Conservation (phyloP, 2,797 vertebrate species). For the Tachyglossus aculeatus region DNA sequence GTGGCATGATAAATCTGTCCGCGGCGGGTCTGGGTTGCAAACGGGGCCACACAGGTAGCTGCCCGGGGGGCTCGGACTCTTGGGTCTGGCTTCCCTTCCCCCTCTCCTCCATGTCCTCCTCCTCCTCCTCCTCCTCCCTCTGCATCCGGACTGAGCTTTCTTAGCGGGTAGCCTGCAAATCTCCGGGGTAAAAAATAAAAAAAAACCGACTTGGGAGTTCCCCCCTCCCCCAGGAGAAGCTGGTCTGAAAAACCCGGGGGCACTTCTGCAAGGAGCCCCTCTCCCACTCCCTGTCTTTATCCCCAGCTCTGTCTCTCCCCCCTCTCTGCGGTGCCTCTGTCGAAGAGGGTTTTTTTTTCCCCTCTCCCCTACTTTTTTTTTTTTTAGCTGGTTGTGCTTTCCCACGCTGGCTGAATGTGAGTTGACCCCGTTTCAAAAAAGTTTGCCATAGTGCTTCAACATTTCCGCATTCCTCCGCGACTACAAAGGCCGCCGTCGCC, state of each 20-base stretch:
- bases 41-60: conserved; percentile 96
- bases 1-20: neutral
- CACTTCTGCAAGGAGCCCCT: conserved; percentile 6
- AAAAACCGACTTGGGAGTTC: neutral
- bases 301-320: neutral
- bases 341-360: no score
- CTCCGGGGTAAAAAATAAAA: neutral
- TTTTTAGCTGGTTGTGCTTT: conserved; percentile 80
- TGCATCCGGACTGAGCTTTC: conserved; percentile 68
- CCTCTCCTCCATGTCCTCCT: neutral
- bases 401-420: conserved; percentile 98
- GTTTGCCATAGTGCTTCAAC: conserved; percentile 97
- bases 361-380: conserved; percentile 41
- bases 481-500: conserved; percentile 95
- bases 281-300: neutral
- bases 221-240: conserved; percentile 1
- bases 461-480: conserved; percentile 98
- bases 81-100: neutral
- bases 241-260: conserved; percentile 38
- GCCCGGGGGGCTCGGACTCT: no score
- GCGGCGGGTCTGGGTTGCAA: conserved; percentile 67
- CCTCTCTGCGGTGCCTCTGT: neutral
- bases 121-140: conserved; percentile 32
- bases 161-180: conserved; percentile 63
- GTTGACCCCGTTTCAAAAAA: conserved; percentile 98